Conservation (phyloP, 2,113 vertebrate genomes). For the Sceloporus tristichus region DNA sequence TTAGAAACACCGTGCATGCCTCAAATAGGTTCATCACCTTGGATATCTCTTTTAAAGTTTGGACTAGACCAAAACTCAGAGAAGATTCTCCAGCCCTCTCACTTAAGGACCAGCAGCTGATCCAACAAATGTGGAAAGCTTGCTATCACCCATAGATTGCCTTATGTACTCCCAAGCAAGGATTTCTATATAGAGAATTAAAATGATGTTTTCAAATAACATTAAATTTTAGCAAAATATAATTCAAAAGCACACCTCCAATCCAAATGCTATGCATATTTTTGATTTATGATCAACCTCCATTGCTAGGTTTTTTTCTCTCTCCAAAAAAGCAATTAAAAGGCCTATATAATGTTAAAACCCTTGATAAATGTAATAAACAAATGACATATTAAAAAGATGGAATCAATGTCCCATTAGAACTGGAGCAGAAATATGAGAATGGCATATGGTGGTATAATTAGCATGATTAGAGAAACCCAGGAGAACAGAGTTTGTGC, state of each 20-base stretch:
- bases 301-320: slow-evolving; percentile 58
- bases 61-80: no score
- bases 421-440: slow-evolving; percentile 72
- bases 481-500: slow-evolving; percentile 65
- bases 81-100: no score
- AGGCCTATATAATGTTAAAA: slow-evolving; percentile 68
- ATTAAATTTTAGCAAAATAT: slow-evolving; percentile 33
- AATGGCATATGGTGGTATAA: slow-evolving; percentile 77
- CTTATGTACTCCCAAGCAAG: background rate
- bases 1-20: no score
- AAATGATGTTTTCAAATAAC: slow-evolving; percentile 54
- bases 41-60: no score
- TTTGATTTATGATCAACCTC: slow-evolving; percentile 61
- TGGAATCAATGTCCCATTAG: slow-evolving; percentile 72
- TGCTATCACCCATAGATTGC: background rate
- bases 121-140: background rate
- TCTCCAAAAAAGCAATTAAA: slow-evolving; percentile 74
- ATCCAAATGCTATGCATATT: slow-evolving; percentile 56
- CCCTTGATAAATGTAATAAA: slow-evolving; percentile 73
- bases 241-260: slow-evolving; percentile 5
- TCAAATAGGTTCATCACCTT: no score
- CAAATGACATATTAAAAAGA: slow-evolving; percentile 74
- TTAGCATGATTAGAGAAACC: slow-evolving; percentile 73
- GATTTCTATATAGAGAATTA: slow-evolving; percentile 1
- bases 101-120: background rate